Evolutionary conservation across 2,113 vertebrate species (phyloP), one percentile per base, ranked within the genome.

Genomic region (Saiga tatarica): DNA sequence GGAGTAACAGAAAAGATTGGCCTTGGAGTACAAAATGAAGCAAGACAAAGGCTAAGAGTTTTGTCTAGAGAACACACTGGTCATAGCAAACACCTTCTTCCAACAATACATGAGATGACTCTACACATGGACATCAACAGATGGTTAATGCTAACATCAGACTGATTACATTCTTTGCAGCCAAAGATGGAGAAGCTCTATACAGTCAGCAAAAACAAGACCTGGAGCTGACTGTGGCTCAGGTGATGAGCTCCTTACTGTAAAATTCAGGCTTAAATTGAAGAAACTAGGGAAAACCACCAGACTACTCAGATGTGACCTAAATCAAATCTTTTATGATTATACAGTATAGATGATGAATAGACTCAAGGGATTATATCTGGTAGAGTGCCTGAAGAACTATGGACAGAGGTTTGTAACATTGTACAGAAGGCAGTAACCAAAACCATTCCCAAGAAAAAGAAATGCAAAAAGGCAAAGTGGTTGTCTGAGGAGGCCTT

Each of bases 371-470:
- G 36, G 36, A 25, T 42, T 42, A 74, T 25, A 74, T 42, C 36
- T 39, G 21, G 21, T 14, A 74, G 36, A 74, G 6, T 25, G 21
- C 36, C 36, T 74, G 36, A 39, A 74, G 71, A 74, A 74, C 21
- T 25, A 25, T 39, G 21, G 71, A 74, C 6, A 1, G 21, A 42
- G 71, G 36, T 74, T 13, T 74, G 21, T 74, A 13, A 74, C 71
- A 74, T 0, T 42, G 21, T 74, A 42, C 21, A 39, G 19, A 11
- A 39, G 36, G 11, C 21, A 3, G 42, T 74, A 11, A 74, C 1
- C 71, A 74, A 74, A 42, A 39, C 21, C 36, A 39, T 74, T 3
- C 71, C 71, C 16, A 67, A 67, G 64, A 36, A 71, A 74, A 74
- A 39, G 36, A 74, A 42, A 74, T 39, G 36, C 21, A 74, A 74